Conservation (phyloP, 2,797 vertebrate genomes). For the Babyrousa celebensis region DNA sequence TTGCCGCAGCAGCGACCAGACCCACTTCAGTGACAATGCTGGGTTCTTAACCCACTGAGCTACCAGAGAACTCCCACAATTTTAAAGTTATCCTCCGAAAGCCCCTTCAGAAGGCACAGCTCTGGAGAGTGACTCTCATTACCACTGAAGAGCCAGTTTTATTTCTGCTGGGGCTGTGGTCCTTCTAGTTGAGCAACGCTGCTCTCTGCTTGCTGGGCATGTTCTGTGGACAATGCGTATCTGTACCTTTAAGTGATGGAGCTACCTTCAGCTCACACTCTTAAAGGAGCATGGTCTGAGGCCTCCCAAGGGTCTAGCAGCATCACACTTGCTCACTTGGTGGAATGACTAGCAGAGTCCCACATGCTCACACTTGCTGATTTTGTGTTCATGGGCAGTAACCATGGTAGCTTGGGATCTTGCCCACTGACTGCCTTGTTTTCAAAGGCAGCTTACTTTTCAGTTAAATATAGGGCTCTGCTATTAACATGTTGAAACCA, state of each 20-base stretch:
- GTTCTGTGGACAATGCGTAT: not conserved
- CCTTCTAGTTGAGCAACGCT: not conserved
- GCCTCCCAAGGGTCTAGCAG: not conserved
- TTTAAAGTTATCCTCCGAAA: constrained; percentile 36
- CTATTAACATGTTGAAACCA: constrained; percentile 33
- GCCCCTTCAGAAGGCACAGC: not conserved
- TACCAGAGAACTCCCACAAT: not conserved
- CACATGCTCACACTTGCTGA: not conserved
- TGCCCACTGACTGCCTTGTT: not conserved
- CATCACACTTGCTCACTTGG: not conserved
- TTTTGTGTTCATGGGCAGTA: not conserved
- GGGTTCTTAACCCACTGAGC: too few relatives aligned
- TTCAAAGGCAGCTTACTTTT: constrained; percentile 51
- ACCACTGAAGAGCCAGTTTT: not conserved
- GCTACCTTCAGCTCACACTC: not conserved
- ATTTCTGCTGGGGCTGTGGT: not conserved
- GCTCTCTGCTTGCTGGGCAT: not conserved
- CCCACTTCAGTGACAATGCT: too few relatives aligned
- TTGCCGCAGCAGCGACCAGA: too few relatives aligned
- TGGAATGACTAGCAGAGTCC: not conserved
- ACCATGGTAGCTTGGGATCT: not conserved
- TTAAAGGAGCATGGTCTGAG: not conserved
- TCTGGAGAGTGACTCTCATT: not conserved
- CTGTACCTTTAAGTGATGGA: not conserved
- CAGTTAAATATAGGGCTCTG: constrained; percentile 56